These are phyloP conservation scores for Ephestia elutella DNA, from an alignment of 1,140 invertebrate species.

Conservation along the genomic window DNA sequence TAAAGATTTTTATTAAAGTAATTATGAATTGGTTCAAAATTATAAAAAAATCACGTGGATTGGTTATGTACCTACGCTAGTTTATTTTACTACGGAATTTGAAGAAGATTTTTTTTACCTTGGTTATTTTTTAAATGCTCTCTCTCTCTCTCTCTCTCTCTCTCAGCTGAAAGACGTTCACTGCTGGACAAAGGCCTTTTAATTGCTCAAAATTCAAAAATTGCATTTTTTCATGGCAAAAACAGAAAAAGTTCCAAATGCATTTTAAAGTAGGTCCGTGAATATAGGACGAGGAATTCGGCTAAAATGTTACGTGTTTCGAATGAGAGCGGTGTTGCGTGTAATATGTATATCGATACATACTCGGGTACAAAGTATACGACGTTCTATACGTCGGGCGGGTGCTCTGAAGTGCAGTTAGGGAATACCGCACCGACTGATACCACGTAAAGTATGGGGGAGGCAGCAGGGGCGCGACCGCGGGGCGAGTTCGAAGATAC, in stretches of 20 bases:
- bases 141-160: too few relatives aligned
- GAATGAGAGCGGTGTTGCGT: slow-evolving; percentile 30
- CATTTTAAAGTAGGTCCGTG: slow-evolving; percentile 19
- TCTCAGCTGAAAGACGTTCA: too few relatives aligned
- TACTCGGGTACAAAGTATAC: slow-evolving; percentile 17
- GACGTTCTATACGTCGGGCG: slow-evolving; percentile 28
- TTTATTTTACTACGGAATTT: too few relatives aligned
- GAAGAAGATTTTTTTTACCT: too few relatives aligned
- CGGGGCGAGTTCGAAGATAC: slow-evolving; percentile 30
- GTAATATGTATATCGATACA: slow-evolving; percentile 16
- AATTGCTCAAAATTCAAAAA: too few relatives aligned
- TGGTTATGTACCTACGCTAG: too few relatives aligned
- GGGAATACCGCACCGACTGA: slow-evolving; percentile 71
- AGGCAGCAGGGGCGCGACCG: slow-evolving; percentile 14
- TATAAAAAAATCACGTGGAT: too few relatives aligned
- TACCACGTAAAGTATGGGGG: slow-evolving; percentile 58
- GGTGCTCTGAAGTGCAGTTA: slow-evolving; percentile 69
- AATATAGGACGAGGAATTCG: slow-evolving; percentile 27
- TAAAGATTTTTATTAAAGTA: not conserved
- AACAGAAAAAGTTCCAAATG: not conserved
- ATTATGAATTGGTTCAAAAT: not conserved
- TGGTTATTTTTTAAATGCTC: too few relatives aligned
- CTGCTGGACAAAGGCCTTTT: too few relatives aligned
- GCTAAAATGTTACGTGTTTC: slow-evolving; percentile 40
- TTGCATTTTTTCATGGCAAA: too few relatives aligned